These are phyloP conservation scores for Sebastolobus alascanus DNA, from an alignment of 2,797 vertebrate species.

Conservation along the genomic window DNA sequence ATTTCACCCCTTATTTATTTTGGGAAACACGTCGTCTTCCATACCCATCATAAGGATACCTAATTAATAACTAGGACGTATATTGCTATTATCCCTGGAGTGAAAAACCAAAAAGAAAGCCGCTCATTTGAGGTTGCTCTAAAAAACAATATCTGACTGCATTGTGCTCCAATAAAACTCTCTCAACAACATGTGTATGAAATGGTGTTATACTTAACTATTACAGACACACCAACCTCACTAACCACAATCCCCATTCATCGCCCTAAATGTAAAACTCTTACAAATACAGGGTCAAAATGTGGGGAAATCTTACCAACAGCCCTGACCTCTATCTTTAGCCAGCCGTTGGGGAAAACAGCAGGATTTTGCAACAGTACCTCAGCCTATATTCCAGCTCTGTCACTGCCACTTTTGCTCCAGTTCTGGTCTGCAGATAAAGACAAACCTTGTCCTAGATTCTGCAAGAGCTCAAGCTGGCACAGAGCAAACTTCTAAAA, in stretches of 20 bases:
- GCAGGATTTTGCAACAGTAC: constrained; percentile 64
- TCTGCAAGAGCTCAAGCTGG: constrained; percentile 60
- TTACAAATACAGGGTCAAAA: constrained; percentile 5
- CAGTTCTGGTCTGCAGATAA: constrained; percentile 72
- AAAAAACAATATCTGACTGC: background rate
- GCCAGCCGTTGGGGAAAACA: constrained; percentile 49
- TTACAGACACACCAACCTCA: background rate
- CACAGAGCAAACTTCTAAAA: constrained; percentile 68
- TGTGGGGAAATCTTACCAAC: constrained; percentile 45
- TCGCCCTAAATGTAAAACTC: constrained; percentile 2
- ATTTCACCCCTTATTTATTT: too few relatives aligned
- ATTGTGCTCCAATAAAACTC: background rate
- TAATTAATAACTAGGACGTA: background rate
- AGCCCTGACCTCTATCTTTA: constrained; percentile 51
- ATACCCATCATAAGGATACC: background rate
- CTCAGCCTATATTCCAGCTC: constrained; percentile 62
- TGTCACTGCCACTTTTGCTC: constrained; percentile 73
- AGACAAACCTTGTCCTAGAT: constrained; percentile 78
- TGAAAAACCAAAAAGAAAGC: background rate
- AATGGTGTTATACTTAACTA: background rate
- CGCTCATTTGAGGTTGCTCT: background rate
- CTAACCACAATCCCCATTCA: background rate
- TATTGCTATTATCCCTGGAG: background rate
- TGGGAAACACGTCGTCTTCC: too few relatives aligned
- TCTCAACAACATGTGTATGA: background rate